These are phyloP conservation scores for Kryptolebias marmoratus DNA, from an alignment of 2,113 vertebrate species.

Conservation along the genomic window DNA sequence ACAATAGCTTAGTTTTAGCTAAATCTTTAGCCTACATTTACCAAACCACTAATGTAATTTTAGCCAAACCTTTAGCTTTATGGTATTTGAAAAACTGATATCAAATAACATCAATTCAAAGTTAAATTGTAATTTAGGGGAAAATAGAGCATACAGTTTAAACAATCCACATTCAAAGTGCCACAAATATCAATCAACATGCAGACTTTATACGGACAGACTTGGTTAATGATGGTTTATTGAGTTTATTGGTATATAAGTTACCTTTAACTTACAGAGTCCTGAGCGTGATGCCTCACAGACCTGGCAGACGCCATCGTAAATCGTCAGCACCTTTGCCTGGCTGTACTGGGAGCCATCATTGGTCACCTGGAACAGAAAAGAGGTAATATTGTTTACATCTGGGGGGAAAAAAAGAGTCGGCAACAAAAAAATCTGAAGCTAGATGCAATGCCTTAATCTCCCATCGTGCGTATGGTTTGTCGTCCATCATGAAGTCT, in stretches of 20 bases:
- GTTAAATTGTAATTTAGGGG: too few species aligned
- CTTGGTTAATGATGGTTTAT: neutral
- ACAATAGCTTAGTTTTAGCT: too few species aligned
- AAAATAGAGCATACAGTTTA: too few species aligned
- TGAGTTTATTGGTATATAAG: conserved; percentile 11
- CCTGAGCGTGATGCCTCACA: conserved; percentile 73
- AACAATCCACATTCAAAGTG: too few species aligned
- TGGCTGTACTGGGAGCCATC: conserved; percentile 82
- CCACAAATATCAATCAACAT: too few species aligned
- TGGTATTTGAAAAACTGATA: too few species aligned
- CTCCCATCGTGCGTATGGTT: conserved; percentile 84
- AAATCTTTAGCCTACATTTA: too few species aligned
- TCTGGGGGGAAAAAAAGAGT: too few species aligned
- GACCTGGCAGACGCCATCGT: conserved; percentile 82
- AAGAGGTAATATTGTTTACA: too few species aligned
- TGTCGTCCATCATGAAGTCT: conserved; percentile 77
- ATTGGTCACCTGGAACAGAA: conserved; percentile 77
- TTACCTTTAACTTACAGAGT: conserved; percentile 90
- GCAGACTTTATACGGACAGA: conserved; percentile 1
- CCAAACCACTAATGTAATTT: too few species aligned
- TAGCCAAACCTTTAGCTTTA: too few species aligned
- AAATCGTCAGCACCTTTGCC: conserved; percentile 81
- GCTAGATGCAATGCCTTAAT: conserved; percentile 76
- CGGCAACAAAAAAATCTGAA: neutral
- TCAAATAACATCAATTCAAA: too few species aligned